These are phyloP conservation scores for Nowickia ferox DNA, from an alignment of 2,888 invertebrate species.

Conservation along the genomic window DNA sequence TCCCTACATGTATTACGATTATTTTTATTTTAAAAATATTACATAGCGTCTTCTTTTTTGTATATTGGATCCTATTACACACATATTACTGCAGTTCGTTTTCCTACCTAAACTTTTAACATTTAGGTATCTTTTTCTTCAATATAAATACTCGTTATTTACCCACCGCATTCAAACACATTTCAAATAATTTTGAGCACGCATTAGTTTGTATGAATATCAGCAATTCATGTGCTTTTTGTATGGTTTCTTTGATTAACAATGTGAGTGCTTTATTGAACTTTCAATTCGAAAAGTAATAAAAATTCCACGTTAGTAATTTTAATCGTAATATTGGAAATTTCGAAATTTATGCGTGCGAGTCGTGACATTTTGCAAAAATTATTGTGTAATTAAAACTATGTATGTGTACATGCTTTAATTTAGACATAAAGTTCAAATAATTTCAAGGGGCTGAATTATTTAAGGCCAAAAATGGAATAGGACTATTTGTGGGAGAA, in stretches of 20 bases:
- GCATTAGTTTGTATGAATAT: conserved; percentile 15
- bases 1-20: no score
- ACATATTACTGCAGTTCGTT: neutral
- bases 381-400: conserved; percentile 16
- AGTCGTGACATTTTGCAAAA: conserved; percentile 45
- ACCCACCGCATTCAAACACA: neutral
- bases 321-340: conserved; percentile 22
- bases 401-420: neutral
- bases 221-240: neutral
- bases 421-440: neutral
- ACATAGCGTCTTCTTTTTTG: neutral
- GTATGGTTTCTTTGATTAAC: neutral
- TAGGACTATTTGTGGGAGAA: neutral
- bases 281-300: conserved; percentile 25
- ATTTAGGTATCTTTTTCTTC: no score
- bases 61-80: neutral
- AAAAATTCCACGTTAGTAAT: conserved; percentile 36
- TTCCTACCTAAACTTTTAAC: neutral
- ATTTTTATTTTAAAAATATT: neutral
- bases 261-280: conserved; percentile 28
- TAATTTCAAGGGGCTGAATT: neutral
- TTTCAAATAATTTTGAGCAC: neutral
- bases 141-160: neutral
- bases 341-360: conserved; percentile 33
- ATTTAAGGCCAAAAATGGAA: neutral